Conservation (phyloP, 2,797 vertebrate species). For the Vultur gryphus region DNA sequence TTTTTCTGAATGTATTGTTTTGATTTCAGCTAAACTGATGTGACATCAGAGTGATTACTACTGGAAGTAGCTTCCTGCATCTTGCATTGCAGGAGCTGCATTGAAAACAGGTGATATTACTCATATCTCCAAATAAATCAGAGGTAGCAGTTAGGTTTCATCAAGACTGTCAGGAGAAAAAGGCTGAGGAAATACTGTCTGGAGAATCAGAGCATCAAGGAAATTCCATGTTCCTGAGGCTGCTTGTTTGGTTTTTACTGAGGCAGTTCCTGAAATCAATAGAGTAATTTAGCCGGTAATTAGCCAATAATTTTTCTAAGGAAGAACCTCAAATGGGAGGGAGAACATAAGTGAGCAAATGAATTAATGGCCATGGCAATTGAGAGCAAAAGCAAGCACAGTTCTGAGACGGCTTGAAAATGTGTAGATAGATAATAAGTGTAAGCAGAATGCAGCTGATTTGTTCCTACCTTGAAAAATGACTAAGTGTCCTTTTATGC, state of each 20-base stretch:
- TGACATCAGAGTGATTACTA: background rate
- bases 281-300: background rate
- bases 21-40: background rate
- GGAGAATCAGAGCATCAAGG: background rate
- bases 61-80: background rate
- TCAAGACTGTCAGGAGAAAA: background rate
- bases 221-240: background rate
- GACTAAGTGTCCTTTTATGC: background rate
- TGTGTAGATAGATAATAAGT: background rate
- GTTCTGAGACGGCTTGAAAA: background rate
- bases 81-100: background rate
- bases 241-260: background rate
- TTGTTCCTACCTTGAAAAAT: background rate
- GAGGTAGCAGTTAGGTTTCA: background rate
- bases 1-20: background rate
- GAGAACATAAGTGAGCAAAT: background rate
- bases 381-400: background rate
- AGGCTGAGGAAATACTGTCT: background rate
- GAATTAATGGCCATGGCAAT: background rate
- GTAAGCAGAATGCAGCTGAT: background rate
- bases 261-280: background rate
- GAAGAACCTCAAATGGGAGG: background rate
- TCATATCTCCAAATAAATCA: background rate
- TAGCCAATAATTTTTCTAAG: slow-evolving; percentile 31
- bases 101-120: background rate